A percentile compares a stretch with the other conserved stretches of the same genome.
Evolutionary conservation across 1,140 invertebrate genomes (phyloP).

Genomic region (Solenopsis invicta): DNA sequence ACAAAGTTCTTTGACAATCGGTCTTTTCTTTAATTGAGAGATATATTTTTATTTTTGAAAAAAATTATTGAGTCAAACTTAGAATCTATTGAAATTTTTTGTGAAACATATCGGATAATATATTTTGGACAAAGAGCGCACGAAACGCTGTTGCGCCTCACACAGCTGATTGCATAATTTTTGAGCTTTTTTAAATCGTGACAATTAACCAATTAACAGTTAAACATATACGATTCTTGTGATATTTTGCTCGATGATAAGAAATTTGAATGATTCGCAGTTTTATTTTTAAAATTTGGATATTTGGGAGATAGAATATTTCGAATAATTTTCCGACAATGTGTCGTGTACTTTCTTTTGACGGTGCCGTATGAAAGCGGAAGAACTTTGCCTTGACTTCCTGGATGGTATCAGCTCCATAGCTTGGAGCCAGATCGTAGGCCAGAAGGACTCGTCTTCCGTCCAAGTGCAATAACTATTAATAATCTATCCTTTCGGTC

Average conservation of each 20-base stretch:
- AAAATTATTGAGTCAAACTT: background rate
- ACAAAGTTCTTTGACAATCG: slow-evolving; percentile 3
- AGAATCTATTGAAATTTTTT: background rate
- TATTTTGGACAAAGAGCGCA: slow-evolving; percentile 17
- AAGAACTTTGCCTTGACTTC: slow-evolving; percentile 39
- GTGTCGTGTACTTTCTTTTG: background rate
- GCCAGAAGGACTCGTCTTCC: slow-evolving; percentile 70
- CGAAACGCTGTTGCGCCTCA: background rate
- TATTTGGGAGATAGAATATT: background rate
- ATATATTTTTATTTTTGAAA: background rate
- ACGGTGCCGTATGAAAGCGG: background rate
- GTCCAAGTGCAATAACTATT: slow-evolving; percentile 75
- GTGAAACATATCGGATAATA: background rate
- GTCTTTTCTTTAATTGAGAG: background rate
- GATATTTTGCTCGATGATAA: slow-evolving; percentile 9
- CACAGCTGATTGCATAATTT: background rate
- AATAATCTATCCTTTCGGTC: slow-evolving; percentile 57
- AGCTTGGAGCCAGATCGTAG: slow-evolving; percentile 56
- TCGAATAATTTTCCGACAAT: background rate
- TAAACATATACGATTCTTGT: background rate
- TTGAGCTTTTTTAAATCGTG: background rate
- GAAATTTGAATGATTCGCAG: background rate
- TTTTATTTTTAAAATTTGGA: background rate
- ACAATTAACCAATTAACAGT: background rate
- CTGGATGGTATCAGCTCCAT: slow-evolving; percentile 46